Evolutionary conservation across 2,797 vertebrate species (phyloP), one percentile per base, ranked within the genome.

Genomic region (Enteromius fasciolatus): DNA sequence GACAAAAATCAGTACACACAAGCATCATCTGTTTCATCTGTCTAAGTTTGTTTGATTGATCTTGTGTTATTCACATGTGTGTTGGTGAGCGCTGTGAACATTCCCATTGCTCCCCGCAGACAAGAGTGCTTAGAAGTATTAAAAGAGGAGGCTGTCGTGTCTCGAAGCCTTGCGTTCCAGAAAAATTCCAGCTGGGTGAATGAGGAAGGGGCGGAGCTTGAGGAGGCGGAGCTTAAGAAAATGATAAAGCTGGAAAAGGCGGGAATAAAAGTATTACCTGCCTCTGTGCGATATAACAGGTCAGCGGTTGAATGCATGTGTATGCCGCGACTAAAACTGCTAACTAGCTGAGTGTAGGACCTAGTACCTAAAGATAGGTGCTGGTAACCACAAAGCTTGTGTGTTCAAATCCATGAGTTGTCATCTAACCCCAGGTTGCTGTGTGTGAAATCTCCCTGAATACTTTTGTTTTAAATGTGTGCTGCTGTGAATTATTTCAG

Each of bases 181-280:
- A 95, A 95, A 86, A 92, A 89, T 3, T 91, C 93, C 74, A 92
- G 88, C 25, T 95, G 94, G 94, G 92, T 90, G 5, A 80, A 52
- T 33, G 83, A 33, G 25, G 89, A 85, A 85, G 84, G 88, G 20
- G 76, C 80, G n/a, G 91, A 90, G 72, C 82, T 82, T 23, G 86
- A 94, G 11, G 88, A 90, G 28, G 83, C 93, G 81, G 94, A 97
- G 87, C 90, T 94, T 73, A 92, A 77, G 86, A 97, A 91, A 90
- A 90, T 96, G 88, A 94, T 93, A 89, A 95, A 89, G 91, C 91
- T 97, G 3, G 91, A 97, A 90, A 95, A 96, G 91, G 96, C 96
- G 28, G 97, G 97, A 52, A 97, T 99, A 90, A 97, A 93, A 90
- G 94, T 94, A 64, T 90, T 95, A 79, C 96, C 98, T 7, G 97